Percentiles rank a stretch among this genome's conserved stretches.
phyloP scores from a whole-genome alignment of 2,797 vertebrate genomes.

The Hypotaenidia okinawae region DNA sequence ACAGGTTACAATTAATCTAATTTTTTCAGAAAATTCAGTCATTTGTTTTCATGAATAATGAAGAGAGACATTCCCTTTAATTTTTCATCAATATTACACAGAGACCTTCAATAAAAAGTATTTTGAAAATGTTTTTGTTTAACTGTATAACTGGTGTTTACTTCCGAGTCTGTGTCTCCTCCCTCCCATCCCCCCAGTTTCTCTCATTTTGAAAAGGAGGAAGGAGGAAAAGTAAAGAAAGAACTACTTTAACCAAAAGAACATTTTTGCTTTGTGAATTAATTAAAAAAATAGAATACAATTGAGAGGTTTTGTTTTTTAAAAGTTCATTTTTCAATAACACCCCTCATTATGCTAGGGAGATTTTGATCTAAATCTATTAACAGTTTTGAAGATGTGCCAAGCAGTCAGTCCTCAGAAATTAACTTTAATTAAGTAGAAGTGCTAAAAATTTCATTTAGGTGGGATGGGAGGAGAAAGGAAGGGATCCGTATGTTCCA shows the following conservation, averaged over 20 bases:
- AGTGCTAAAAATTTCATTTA: neutral
- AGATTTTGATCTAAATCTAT: neutral
- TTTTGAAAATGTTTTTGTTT: neutral
- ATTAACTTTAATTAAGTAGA: neutral
- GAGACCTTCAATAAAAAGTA: neutral
- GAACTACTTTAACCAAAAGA: neutral
- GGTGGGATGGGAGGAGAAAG: neutral
- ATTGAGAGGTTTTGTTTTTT: fast-evolving
- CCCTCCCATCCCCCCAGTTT: neutral
- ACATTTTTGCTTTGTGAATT: neutral
- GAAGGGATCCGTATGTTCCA: neutral
- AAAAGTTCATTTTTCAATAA: neutral
- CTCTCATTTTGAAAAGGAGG: neutral
- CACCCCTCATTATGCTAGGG: neutral
- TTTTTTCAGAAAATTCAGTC: neutral
- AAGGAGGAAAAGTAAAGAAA: neutral
- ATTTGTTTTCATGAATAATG: neutral
- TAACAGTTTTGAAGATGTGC: neutral
- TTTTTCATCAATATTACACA: neutral
- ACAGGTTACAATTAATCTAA: neutral
- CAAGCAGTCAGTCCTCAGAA: neutral
- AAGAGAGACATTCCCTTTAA: neutral
- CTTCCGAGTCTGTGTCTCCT: neutral
- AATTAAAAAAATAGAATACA: neutral
- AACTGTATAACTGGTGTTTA: neutral